phyloP scores from a whole-genome alignment of 2,113 vertebrate genomes.

The Xerus inauris region DNA sequence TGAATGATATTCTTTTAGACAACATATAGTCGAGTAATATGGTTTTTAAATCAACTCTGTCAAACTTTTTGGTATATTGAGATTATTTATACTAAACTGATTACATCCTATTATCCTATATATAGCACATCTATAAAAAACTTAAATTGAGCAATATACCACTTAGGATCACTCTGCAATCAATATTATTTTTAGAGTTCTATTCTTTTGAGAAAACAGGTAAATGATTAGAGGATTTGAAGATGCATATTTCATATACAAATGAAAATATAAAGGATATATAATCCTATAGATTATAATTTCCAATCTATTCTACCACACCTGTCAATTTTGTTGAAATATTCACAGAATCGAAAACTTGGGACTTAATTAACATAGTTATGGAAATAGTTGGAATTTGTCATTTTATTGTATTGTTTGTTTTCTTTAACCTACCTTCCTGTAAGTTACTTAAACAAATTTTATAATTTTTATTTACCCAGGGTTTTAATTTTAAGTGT shows the following conservation, averaged over 20 bases:
- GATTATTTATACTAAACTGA: background rate
- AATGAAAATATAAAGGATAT: background rate
- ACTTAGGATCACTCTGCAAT: background rate
- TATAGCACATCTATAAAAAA: background rate
- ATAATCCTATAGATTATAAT: background rate
- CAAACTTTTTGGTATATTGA: background rate
- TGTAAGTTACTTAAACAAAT: background rate
- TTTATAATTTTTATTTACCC: background rate
- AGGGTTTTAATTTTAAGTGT: background rate
- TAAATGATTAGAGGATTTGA: background rate
- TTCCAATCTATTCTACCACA: background rate
- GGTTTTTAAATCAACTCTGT: background rate
- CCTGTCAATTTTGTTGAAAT: background rate
- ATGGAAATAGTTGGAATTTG: background rate
- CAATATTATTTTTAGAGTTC: background rate
- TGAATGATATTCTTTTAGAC: background rate
- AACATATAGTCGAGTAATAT: background rate
- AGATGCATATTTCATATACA: background rate
- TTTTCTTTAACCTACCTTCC: slow-evolving; percentile 18
- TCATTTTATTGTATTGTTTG: slow-evolving; percentile 5
- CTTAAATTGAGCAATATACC: background rate
- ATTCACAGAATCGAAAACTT: background rate
- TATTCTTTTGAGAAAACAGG: background rate
- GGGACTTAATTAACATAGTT: background rate
- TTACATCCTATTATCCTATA: background rate